Evolutionary conservation across 2,113 vertebrate species (phyloP).

Genomic region (Empidonax alnorum): DNA sequence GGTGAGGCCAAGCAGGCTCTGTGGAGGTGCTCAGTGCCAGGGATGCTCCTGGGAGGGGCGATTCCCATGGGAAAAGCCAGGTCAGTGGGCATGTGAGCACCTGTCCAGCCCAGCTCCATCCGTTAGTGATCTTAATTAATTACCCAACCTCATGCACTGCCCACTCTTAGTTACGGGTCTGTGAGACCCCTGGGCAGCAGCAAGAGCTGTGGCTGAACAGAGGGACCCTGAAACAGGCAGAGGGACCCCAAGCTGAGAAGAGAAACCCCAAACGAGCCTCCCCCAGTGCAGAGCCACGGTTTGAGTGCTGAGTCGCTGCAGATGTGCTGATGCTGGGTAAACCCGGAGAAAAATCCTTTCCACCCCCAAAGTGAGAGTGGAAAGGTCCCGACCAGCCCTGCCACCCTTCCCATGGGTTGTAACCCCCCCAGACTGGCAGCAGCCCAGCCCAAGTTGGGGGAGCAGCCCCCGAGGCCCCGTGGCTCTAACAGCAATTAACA

Average conservation of each 20-base stretch:
- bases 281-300: not conserved
- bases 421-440: not conserved
- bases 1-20: accelerated
- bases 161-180: accelerated
- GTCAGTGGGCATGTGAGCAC: not conserved
- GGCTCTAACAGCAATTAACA: not conserved
- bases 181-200: not conserved
- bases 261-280: not conserved
- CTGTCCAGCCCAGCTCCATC: not conserved
- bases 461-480: not conserved
- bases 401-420: not conserved
- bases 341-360: not conserved
- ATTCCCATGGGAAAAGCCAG: not conserved
- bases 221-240: not conserved
- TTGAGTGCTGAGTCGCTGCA: accelerated
- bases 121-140: not conserved
- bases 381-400: not conserved
- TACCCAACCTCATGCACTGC: not conserved
- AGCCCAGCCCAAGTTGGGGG: not conserved
- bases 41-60: not conserved
- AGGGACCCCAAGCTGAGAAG: not conserved
- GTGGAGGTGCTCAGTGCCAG: not conserved
- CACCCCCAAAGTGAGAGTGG: not conserved
- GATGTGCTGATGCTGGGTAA: not conserved
- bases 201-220: no score